Conservation (phyloP, 2,113 vertebrate genomes). For the Alexandromys fortis region DNA sequence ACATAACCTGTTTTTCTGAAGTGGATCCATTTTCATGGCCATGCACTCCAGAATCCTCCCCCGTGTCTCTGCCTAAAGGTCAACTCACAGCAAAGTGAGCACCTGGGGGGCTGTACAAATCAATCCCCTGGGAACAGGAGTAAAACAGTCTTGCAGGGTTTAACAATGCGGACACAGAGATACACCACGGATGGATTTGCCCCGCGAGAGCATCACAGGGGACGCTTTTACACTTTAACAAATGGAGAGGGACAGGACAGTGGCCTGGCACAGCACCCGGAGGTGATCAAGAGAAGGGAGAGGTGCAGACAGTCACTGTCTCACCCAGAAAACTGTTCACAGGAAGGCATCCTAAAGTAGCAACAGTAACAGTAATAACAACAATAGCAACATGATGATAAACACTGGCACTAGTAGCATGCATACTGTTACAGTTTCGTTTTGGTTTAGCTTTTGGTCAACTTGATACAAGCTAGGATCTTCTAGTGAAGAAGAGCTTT, state of each 20-base stretch:
- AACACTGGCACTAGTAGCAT: no score
- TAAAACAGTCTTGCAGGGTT: no score
- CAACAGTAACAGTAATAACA: background rate
- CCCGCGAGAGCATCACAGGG: background rate
- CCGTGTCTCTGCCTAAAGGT: background rate
- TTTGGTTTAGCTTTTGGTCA: background rate
- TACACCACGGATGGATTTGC: no score
- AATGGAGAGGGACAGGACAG: background rate
- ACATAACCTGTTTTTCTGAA: background rate
- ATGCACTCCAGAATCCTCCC: no score
- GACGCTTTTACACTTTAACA: accelerated
- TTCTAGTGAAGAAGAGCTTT: background rate
- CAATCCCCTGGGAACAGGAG: background rate
- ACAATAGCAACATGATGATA: background rate
- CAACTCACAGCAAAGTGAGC: background rate
- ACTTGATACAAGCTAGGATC: background rate
- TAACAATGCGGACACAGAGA: background rate
- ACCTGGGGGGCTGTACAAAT: background rate
- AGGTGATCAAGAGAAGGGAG: background rate
- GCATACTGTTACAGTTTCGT: background rate
- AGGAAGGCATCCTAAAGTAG: background rate
- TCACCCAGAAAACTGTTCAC: background rate
- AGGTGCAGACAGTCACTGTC: background rate
- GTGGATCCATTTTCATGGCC: background rate
- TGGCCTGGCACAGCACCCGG: background rate